phyloP scores from a whole-genome alignment of 2,113 vertebrate genomes.

The Apteryx owenii region DNA sequence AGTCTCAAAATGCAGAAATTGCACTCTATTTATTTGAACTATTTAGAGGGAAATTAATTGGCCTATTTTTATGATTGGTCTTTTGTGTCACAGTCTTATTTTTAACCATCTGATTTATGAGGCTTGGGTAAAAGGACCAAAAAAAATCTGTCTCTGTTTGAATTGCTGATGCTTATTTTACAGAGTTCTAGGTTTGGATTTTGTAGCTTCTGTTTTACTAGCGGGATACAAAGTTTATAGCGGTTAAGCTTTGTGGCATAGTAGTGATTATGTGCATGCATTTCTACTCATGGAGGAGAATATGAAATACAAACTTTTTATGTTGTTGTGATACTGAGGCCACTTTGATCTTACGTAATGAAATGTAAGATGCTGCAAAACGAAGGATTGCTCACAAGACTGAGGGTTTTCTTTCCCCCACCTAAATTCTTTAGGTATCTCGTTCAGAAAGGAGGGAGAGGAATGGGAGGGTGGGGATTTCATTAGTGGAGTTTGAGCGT shows the following conservation, averaged over 20 bases:
- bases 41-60: constrained; percentile 55
- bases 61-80: constrained; percentile 19
- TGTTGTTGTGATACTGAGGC: not conserved
- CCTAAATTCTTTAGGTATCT: not conserved
- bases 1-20: constrained; percentile 27
- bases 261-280: not conserved
- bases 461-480: not conserved
- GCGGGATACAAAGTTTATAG: not conserved
- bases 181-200: not conserved
- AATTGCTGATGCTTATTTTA: constrained; percentile 28
- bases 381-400: not conserved
- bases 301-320: not conserved
- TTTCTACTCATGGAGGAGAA: not conserved
- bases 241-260: not conserved
- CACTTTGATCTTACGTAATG: not conserved
- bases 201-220: not conserved
- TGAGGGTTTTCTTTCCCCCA: accelerated
- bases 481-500: not conserved
- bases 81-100: constrained; percentile 1
- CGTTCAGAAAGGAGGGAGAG: not conserved
- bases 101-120: constrained; percentile 43
- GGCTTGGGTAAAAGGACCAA: not conserved
- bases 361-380: not conserved
- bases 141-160: not conserved
- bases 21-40: constrained; percentile 44